Evolutionary conservation across 35 echinoderm and acorn worm genomes (phyloP).

Genomic region (Apostichopus parvimensis): DNA sequence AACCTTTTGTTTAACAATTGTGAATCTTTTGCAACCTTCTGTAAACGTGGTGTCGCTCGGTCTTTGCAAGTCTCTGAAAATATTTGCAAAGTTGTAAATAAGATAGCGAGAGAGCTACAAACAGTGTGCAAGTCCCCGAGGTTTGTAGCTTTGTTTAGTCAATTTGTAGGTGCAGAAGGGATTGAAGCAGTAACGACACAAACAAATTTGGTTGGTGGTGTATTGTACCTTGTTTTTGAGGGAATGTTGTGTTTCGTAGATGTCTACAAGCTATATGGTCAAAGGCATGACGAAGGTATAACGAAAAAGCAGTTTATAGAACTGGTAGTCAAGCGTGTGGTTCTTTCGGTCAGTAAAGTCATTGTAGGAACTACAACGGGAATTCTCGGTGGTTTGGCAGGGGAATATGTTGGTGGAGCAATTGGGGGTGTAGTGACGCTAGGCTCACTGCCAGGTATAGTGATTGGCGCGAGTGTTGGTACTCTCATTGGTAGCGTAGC

Average conservation of each 20-base stretch:
- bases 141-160: background rate
- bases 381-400: too few relatives aligned
- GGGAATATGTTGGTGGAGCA: background rate
- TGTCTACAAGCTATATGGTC: background rate
- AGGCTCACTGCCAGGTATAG: background rate
- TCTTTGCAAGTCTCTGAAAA: background rate
- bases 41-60: background rate
- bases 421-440: background rate
- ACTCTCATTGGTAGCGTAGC: background rate
- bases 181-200: background rate
- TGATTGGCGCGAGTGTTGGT: background rate
- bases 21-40: slow-evolving; percentile 32
- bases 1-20: slow-evolving; percentile 9
- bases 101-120: background rate
- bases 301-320: background rate
- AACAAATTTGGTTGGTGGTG: background rate
- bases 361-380: background rate
- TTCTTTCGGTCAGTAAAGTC: background rate
- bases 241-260: background rate
- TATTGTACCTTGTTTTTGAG: background rate
- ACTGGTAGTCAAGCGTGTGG: background rate
- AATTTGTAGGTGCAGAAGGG: background rate
- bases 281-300: background rate
- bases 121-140: background rate
- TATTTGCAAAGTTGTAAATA: too few relatives aligned